A percentile compares a stretch with the other conserved stretches of the same genome.
phyloP scores from a whole-genome alignment of 2,113 vertebrate species.

The Speoplatyrhinus poulsoni region DNA sequence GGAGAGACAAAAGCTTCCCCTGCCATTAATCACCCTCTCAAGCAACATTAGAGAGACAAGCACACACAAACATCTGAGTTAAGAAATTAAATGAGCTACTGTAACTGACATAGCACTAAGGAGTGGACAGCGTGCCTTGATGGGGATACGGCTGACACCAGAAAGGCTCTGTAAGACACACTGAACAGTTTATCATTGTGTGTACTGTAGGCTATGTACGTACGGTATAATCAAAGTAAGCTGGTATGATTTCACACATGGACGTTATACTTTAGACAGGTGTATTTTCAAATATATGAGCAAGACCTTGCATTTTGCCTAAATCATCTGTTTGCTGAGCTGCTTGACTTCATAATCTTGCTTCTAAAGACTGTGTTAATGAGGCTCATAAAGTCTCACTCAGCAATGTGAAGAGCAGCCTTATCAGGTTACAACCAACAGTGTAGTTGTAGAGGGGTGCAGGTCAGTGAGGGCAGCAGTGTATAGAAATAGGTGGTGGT shows the following conservation, averaged over 20 bases:
- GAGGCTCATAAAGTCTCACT: slow-evolving; percentile 45
- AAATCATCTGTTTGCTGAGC: neutral
- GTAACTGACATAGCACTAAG: neutral
- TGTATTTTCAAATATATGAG: too few species aligned
- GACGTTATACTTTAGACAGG: too few species aligned
- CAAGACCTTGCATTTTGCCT: neutral
- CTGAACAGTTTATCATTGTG: neutral
- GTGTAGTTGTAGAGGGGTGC: neutral
- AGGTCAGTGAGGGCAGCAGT: slow-evolving; percentile 14
- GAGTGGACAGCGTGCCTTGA: neutral
- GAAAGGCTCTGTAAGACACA: neutral
- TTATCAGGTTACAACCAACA: slow-evolving; percentile 61
- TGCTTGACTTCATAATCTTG: slow-evolving; percentile 13
- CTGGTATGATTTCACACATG: neutral
- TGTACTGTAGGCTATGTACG: neutral
- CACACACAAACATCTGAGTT: neutral
- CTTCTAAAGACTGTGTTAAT: slow-evolving; percentile 41
- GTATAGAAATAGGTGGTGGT: slow-evolving; percentile 53
- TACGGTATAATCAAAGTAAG: neutral
- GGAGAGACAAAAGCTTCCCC: slow-evolving; percentile 6
- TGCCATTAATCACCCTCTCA: neutral
- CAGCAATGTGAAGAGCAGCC: slow-evolving; percentile 15
- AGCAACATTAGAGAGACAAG: neutral
- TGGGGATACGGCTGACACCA: neutral
- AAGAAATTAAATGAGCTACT: neutral